Evolutionary conservation across 1,140 invertebrate species (phyloP).

Genomic region (Drosophila malerkotliana): DNA sequence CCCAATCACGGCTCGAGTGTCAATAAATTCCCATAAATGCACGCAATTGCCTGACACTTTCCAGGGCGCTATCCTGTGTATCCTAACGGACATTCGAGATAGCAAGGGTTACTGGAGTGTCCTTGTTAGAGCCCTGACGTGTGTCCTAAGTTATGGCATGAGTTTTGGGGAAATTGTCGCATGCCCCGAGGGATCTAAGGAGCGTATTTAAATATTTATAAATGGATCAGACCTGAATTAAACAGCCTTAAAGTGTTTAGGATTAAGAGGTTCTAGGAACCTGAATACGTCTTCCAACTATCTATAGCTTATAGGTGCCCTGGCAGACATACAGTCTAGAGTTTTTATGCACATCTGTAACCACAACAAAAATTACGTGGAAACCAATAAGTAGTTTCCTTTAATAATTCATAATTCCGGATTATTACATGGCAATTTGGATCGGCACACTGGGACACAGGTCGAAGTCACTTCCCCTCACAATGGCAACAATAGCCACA

Average conservation of each 20-base stretch:
- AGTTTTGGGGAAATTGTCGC: slow-evolving; percentile 42
- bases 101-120: background rate
- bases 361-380: slow-evolving; percentile 57
- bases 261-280: background rate
- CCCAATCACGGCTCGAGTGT: slow-evolving; percentile 61
- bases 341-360: slow-evolving; percentile 41
- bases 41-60: slow-evolving; percentile 67
- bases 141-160: slow-evolving; percentile 62
- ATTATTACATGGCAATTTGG: slow-evolving; percentile 76
- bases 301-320: background rate
- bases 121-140: slow-evolving; percentile 27
- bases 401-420: slow-evolving; percentile 60
- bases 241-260: no score
- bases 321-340: slow-evolving; percentile 57
- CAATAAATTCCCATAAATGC: slow-evolving; percentile 71
- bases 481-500: slow-evolving; percentile 33
- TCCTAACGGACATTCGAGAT: slow-evolving; percentile 44
- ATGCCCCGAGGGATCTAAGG: slow-evolving; percentile 7
- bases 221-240: background rate
- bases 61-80: slow-evolving; percentile 39
- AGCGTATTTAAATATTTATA: slow-evolving; percentile 17
- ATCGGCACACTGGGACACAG: slow-evolving; percentile 3
- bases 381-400: slow-evolving; percentile 52
- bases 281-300: background rate
- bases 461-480: slow-evolving; percentile 10